Evolutionary conservation across 2,888 invertebrate species (phyloP), one percentile per base, ranked within the genome.

Genomic region (Litoditis marina): DNA sequence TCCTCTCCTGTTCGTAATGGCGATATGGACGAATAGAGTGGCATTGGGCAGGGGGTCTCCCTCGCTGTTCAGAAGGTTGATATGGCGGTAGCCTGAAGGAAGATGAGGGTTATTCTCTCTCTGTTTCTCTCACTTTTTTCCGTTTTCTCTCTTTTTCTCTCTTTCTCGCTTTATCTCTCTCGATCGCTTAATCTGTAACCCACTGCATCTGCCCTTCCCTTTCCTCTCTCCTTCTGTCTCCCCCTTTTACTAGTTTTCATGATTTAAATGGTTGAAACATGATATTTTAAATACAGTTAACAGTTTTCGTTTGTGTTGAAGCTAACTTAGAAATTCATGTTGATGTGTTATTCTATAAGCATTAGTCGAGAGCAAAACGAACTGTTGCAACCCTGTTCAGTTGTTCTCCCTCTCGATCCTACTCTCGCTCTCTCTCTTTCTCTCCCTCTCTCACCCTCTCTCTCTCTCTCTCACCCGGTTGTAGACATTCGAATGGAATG

Each of bases 401-500:
- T n/a, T n/a, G n/a, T n/a, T n/a, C n/a, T n/a, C n/a, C n/a, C n/a
- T n/a, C n/a, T n/a, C n/a, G n/a, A n/a, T n/a, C n/a, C n/a, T n/a
- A n/a, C n/a, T n/a, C n/a, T n/a, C n/a, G n/a, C n/a, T n/a, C n/a
- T n/a, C n/a, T n/a, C n/a, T n/a, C n/a, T n/a, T n/a, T n/a, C n/a
- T n/a, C n/a, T n/a, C n/a, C n/a, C n/a, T n/a, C n/a, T n/a, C n/a
- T n/a, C n/a, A n/a, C n/a, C n/a, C n/a, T n/a, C n/a, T n/a, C n/a
- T n/a, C n/a, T n/a, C n/a, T n/a, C 39, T 39, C n/a, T 36, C 54
- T 50, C 76, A 87, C 87, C 87, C 71, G 86, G 86, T 76, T 86
- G 86, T 73, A 88, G 83, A 77, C 87, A 87, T 64, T 86, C 85
- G 77, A 88, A 86, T 16, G 87, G 87, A 65, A 87, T 85, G n/a